These are phyloP conservation scores for Andrena bucephala DNA, from an alignment of 2,888 invertebrate species.

Conservation along the genomic window DNA sequence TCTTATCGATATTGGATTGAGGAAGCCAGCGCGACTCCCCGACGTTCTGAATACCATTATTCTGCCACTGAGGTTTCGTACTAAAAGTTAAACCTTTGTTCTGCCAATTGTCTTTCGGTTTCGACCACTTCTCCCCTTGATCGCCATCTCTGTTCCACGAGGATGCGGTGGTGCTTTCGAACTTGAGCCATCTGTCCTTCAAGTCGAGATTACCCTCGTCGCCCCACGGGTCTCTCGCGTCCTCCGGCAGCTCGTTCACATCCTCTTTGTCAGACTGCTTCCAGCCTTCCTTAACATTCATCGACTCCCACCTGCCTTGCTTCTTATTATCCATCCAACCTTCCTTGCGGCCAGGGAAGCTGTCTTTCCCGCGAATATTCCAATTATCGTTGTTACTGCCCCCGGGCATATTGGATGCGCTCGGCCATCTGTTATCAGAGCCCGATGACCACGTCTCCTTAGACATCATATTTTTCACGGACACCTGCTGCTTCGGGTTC, in stretches of 20 bases:
- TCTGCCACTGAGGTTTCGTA: slow-evolving; percentile 59
- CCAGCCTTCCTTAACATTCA: slow-evolving; percentile 62
- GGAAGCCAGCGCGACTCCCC: slow-evolving; percentile 66
- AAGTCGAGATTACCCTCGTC: slow-evolving; percentile 74
- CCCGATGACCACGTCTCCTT: slow-evolving; percentile 61
- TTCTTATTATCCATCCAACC: slow-evolving; percentile 71
- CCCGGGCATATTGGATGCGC: slow-evolving; percentile 24
- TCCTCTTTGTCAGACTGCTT: slow-evolving; percentile 78
- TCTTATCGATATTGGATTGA: slow-evolving; percentile 52
- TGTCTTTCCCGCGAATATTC: slow-evolving; percentile 77
- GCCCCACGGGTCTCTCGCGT: slow-evolving; percentile 83
- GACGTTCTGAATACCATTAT: slow-evolving; percentile 52
- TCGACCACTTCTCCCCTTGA: slow-evolving; percentile 67
- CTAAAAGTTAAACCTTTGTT: slow-evolving; percentile 57
- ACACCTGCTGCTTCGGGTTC: slow-evolving; percentile 50
- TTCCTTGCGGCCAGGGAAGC: slow-evolving; percentile 67
- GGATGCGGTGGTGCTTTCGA: slow-evolving; percentile 51
- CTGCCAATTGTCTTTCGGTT: slow-evolving; percentile 71
- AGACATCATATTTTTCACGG: slow-evolving; percentile 21
- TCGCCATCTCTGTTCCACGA: slow-evolving; percentile 70
- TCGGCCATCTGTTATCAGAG: slow-evolving; percentile 60
- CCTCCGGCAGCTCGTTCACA: slow-evolving; percentile 81
- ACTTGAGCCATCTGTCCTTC: slow-evolving; percentile 67
- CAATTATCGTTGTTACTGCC: slow-evolving; percentile 72
- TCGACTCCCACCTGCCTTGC: slow-evolving; percentile 70